A percentile compares a stretch with the other conserved stretches of the same genome.
These are phyloP conservation scores for Zosterops borbonicus DNA, from an alignment of 2,113 vertebrate genomes.

Conservation along the genomic window DNA sequence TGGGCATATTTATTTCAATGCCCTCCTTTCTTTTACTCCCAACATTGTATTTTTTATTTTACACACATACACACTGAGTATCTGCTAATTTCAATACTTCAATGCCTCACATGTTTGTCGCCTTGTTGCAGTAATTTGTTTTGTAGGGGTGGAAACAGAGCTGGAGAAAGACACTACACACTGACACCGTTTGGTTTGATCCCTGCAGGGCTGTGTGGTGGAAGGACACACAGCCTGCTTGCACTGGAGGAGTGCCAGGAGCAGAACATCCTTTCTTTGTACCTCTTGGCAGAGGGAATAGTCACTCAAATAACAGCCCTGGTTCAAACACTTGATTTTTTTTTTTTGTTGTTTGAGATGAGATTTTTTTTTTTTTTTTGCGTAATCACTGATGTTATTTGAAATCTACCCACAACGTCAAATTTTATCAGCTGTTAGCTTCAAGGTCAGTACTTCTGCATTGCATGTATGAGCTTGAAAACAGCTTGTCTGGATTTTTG, in stretches of 20 bases:
- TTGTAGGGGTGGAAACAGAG: not conserved
- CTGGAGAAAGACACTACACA: not conserved
- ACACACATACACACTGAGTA: not conserved
- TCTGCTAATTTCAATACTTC: not conserved
- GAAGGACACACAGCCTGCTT: not conserved
- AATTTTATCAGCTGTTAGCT: not conserved
- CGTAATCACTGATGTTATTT: not conserved
- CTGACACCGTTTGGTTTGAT: not conserved
- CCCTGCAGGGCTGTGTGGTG: not conserved
- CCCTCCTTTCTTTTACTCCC: not conserved
- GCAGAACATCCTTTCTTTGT: not conserved
- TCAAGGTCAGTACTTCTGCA: not conserved
- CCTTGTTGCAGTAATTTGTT: not conserved
- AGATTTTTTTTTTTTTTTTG: slow-evolving; percentile 15
- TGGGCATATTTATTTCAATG: fast-evolving
- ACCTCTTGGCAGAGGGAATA: not conserved
- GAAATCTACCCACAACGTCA: not conserved
- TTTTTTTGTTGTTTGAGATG: not conserved
- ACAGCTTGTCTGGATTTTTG: not conserved
- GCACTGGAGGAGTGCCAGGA: not conserved
- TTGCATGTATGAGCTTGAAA: not conserved
- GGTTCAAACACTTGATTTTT: not conserved
- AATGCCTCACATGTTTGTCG: not conserved
- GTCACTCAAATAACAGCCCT: not conserved
- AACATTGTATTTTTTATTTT: not conserved